phyloP scores from a whole-genome alignment of 2,888 invertebrate species.

The Chrysolina oricalcia region DNA sequence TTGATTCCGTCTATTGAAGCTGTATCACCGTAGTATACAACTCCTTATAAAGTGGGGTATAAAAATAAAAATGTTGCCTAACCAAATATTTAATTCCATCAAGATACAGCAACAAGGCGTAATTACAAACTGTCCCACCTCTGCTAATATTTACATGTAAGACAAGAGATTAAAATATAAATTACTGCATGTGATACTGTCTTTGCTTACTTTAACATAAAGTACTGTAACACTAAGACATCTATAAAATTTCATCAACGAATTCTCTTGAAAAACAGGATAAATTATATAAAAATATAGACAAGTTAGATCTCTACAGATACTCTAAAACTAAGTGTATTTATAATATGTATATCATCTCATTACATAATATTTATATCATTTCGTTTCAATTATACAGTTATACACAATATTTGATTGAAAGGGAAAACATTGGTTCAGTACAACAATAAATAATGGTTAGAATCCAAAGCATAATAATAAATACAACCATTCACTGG shows the following conservation, averaged over 20 bases:
- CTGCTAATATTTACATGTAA: constrained; percentile 45
- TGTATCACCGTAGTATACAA: no score
- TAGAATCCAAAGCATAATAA: constrained; percentile 1
- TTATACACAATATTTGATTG: constrained; percentile 41
- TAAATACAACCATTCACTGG: neutral
- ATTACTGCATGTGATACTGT: constrained; percentile 25
- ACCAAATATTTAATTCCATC: constrained; percentile 63
- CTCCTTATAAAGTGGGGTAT: no score
- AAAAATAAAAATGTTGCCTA: constrained; percentile 53
- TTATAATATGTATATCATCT: constrained; percentile 44
- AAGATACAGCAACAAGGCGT: constrained; percentile 57
- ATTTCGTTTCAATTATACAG: constrained; percentile 44
- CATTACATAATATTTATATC: constrained; percentile 8
- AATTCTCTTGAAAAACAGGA: constrained; percentile 30
- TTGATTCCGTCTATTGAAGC: no score
- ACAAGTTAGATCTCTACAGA: constrained; percentile 36
- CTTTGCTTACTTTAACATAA: constrained; percentile 46
- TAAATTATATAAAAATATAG: constrained; percentile 47
- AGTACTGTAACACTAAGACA: constrained; percentile 38
- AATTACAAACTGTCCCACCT: constrained; percentile 32
- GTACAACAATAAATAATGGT: constrained; percentile 16
- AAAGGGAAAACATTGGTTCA: constrained; percentile 13
- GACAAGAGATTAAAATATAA: constrained; percentile 43
- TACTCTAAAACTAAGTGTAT: constrained; percentile 37
- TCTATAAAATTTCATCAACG: constrained; percentile 36